Percentiles rank a stretch among this genome's conserved stretches.
Conservation (phyloP, 53 echinoderm and acorn worm species). For the Mesocentrotus franciscanus region DNA sequence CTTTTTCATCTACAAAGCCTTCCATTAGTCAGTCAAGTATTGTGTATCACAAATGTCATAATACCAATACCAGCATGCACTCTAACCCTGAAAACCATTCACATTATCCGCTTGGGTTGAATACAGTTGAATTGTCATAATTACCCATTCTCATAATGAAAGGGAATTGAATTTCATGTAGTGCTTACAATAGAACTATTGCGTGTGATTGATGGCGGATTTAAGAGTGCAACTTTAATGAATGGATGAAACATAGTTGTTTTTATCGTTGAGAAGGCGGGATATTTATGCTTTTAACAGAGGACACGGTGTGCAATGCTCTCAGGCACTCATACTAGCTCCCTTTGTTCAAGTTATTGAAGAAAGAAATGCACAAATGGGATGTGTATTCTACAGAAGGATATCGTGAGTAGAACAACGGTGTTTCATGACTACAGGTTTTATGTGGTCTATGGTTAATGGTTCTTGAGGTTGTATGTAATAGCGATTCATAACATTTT, state of each 20-base stretch:
- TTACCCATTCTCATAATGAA: constrained; percentile 38
- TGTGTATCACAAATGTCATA: constrained; percentile 11
- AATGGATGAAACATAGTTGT: background rate
- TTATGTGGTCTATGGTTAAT: background rate
- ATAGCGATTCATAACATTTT: too few relatives aligned
- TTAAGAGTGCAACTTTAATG: constrained; percentile 15
- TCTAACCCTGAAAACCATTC: background rate
- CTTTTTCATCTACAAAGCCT: background rate
- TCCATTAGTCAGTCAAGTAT: constrained; percentile 8
- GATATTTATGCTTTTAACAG: background rate
- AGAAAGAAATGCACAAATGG: background rate
- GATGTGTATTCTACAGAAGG: background rate
- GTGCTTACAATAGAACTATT: background rate
- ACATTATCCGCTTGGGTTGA: constrained; percentile 17
- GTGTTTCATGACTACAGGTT: background rate
- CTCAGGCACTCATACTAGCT: background rate
- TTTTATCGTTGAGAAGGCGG: background rate
- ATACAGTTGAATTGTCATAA: constrained; percentile 36
- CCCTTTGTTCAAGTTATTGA: background rate
- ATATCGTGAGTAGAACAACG: background rate
- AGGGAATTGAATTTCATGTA: constrained; percentile 52
- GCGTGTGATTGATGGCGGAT: background rate
- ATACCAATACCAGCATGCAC: background rate
- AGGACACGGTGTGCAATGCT: background rate
- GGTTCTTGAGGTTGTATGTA: background rate